A percentile compares a stretch with the other conserved stretches of the same genome.
Conservation (phyloP, 2,797 vertebrate genomes). For the Gadopsis marmoratus region DNA sequence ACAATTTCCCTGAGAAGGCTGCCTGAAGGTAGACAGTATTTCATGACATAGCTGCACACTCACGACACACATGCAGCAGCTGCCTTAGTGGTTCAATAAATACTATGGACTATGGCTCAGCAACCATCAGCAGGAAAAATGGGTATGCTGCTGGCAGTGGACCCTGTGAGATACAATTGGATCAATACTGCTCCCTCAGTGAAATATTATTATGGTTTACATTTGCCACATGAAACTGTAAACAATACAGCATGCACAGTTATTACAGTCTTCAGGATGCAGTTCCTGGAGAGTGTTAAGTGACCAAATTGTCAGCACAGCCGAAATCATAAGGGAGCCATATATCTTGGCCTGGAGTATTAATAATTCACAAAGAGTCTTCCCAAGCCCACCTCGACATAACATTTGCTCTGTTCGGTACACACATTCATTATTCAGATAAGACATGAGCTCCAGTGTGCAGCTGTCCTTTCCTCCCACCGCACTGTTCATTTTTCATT, state of each 20-base stretch:
- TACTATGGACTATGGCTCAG: constrained; percentile 28
- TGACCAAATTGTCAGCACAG: not conserved
- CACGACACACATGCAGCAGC: constrained; percentile 13
- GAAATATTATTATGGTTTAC: constrained; percentile 34
- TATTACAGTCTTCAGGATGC: not conserved
- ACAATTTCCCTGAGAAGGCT: constrained; percentile 2
- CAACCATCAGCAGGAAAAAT: constrained; percentile 31
- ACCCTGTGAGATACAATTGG: constrained; percentile 24
- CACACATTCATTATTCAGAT: constrained; percentile 24
- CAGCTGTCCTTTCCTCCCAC: constrained; percentile 22
- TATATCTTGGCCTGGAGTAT: constrained; percentile 32
- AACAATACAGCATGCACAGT: constrained; percentile 23
- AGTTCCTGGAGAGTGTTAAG: constrained; percentile 22
- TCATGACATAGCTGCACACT: not conserved
- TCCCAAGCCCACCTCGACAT: constrained; percentile 6
- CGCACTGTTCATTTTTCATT: constrained; percentile 16
- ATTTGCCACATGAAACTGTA: constrained; percentile 31
- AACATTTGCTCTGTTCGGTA: constrained; percentile 15
- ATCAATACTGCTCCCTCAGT: constrained; percentile 38
- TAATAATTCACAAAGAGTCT: constrained; percentile 56
- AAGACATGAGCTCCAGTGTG: constrained; percentile 16
- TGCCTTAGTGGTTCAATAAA: constrained; percentile 29
- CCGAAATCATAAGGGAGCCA: constrained; percentile 18
- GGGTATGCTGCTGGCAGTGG: not conserved
- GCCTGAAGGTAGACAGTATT: not conserved